phyloP scores from a whole-genome alignment of 2,113 vertebrate genomes.

The Peromyscus polionotus region DNA sequence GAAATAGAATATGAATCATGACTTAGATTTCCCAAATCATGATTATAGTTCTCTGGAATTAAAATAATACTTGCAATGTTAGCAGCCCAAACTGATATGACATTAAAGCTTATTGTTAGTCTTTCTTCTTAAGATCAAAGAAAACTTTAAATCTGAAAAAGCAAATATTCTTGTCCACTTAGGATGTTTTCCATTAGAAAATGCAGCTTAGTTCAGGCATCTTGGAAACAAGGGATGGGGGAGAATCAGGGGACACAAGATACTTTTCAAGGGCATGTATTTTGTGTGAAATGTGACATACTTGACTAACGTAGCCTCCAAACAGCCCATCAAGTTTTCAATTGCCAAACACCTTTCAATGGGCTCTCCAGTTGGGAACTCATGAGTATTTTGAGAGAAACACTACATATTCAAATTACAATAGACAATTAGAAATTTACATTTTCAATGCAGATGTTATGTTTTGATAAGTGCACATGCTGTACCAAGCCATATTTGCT shows the following conservation, averaged over 20 bases:
- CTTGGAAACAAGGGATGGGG: not conserved
- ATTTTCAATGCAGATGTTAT: not conserved
- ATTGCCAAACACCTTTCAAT: not conserved
- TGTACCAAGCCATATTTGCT: not conserved
- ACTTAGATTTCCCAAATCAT: not conserved
- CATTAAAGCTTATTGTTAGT: conserved; percentile 50
- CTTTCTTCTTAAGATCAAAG: conserved; percentile 65
- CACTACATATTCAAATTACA: not conserved
- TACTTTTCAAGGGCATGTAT: not conserved
- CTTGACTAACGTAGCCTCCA: not conserved
- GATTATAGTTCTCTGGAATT: not conserved
- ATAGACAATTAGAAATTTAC: not conserved
- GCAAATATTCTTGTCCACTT: not conserved
- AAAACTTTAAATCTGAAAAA: conserved; percentile 25
- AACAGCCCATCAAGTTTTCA: not conserved
- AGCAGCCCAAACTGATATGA: conserved; percentile 42
- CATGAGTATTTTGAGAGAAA: not conserved
- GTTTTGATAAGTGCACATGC: not conserved
- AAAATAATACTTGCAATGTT: not conserved
- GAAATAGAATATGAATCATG: not conserved
- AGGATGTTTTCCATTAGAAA: conserved; percentile 10
- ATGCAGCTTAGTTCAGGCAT: too few relatives aligned
- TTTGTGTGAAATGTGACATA: not conserved
- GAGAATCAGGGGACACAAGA: not conserved
- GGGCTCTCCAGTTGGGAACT: not conserved